Percentiles rank a stretch among this genome's conserved stretches.
Evolutionary conservation across 2,797 vertebrate species (phyloP).

Genomic region (Cirrhinus molitorella): DNA sequence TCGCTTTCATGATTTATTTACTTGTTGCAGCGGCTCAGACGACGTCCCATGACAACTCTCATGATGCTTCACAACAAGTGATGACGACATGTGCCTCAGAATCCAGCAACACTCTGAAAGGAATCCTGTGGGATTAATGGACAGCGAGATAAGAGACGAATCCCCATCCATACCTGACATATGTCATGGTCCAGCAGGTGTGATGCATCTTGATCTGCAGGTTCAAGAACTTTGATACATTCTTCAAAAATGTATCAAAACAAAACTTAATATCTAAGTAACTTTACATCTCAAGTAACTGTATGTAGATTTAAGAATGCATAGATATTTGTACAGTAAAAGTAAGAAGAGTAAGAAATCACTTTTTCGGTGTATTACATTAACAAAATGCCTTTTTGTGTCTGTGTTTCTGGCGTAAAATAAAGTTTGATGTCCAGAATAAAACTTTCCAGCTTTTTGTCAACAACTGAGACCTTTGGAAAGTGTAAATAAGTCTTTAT

Average conservation of each 20-base stretch:
- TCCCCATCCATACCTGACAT: not conserved
- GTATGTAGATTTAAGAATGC: not conserved
- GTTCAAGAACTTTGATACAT: not conserved
- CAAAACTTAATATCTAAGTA: not conserved
- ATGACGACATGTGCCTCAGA: not conserved
- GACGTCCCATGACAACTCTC: not conserved
- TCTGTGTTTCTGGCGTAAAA: not conserved
- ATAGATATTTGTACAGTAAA: no score
- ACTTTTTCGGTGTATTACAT: not conserved
- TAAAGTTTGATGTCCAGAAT: not conserved
- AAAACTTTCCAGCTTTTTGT: not conserved
- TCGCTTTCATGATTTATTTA: conserved; percentile 22
- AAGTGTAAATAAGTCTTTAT: not conserved
- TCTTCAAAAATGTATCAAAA: no score
- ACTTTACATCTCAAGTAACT: not conserved
- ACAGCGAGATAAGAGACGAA: not conserved
- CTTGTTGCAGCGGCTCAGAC: not conserved
- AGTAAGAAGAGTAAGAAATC: not conserved
- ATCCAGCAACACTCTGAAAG: not conserved
- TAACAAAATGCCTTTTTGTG: not conserved
- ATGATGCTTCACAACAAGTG: not conserved
- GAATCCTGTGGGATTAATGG: not conserved
- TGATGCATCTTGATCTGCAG: not conserved
- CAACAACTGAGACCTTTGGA: not conserved
- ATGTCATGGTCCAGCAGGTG: not conserved